These are phyloP conservation scores for Dermochelys coriacea DNA, from an alignment of 2,797 vertebrate species.

Conservation along the genomic window DNA sequence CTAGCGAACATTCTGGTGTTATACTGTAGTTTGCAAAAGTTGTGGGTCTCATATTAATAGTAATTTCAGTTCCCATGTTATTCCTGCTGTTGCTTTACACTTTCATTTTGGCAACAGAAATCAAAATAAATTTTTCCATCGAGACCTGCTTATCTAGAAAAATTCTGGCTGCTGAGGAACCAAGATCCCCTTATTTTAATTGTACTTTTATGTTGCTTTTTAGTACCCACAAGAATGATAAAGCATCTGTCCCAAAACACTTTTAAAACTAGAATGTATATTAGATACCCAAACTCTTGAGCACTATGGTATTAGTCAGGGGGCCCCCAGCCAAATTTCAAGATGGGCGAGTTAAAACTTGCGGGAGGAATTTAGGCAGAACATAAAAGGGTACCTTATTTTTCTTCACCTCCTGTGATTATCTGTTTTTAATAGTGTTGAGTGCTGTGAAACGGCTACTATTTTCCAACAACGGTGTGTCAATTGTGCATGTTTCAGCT, in stretches of 20 bases:
- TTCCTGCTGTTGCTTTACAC: neutral
- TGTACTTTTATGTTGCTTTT: neutral
- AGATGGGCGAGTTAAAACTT: neutral
- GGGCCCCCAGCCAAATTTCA: neutral
- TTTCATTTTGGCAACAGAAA: neutral
- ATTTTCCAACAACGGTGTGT: neutral
- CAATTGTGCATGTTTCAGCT: neutral
- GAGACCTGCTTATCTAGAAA: neutral
- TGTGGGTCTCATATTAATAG: neutral
- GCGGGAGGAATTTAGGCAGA: neutral
- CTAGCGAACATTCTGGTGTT: neutral
- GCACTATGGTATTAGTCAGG: neutral
- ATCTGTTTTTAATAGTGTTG: neutral
- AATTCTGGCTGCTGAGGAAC: neutral
- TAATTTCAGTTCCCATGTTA: neutral
- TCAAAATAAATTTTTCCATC: neutral
- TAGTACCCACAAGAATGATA: neutral
- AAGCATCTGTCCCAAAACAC: neutral
- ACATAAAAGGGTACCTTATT: neutral
- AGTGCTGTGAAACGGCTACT: neutral
- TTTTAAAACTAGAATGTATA: neutral
- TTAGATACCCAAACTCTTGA: neutral
- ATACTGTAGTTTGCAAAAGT: neutral
- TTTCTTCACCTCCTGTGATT: neutral
- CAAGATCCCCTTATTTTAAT: neutral